phyloP scores from a whole-genome alignment of 2,797 vertebrate species.

The Anableps anableps region DNA sequence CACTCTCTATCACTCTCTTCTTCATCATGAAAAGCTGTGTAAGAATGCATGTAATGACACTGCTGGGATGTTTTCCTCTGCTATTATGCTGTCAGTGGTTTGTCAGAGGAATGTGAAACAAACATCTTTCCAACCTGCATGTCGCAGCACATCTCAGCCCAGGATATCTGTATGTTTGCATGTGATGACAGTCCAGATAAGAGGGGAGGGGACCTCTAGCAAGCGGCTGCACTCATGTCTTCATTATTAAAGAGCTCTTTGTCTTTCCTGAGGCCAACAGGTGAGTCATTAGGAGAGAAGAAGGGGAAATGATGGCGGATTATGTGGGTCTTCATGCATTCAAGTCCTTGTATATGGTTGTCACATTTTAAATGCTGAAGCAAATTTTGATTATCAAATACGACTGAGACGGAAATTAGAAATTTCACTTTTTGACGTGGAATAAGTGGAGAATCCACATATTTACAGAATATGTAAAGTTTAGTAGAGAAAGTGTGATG shows the following conservation, averaged over 20 bases:
- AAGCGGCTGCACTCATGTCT: constrained; percentile 40
- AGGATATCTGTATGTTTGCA: constrained; percentile 39
- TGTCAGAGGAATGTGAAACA: constrained; percentile 68
- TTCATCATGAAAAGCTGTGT: constrained; percentile 7
- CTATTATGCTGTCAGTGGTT: constrained; percentile 72
- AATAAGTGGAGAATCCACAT: not conserved
- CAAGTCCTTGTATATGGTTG: not conserved
- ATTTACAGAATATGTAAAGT: not conserved
- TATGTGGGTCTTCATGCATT: not conserved
- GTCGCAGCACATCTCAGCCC: constrained; percentile 68
- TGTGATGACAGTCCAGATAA: constrained; percentile 57
- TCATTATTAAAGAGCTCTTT: constrained; percentile 50
- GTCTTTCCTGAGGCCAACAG: constrained; percentile 60
- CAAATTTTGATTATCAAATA: not conserved
- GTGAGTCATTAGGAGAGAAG: constrained; percentile 42
- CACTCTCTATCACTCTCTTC: not conserved
- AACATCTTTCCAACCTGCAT: constrained; percentile 60
- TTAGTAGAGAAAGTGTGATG: not conserved
- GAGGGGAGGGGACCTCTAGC: constrained; percentile 32
- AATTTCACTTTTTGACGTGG: not conserved
- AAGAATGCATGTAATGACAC: constrained; percentile 45
- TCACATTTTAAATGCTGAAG: not conserved
- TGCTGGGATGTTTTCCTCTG: constrained; percentile 43
- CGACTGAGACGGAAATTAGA: not conserved
- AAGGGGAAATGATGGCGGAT: constrained; percentile 32